These are phyloP conservation scores for Poecilobothrus nobilitatus DNA, from an alignment of 2,888 invertebrate genomes.

Conservation along the genomic window DNA sequence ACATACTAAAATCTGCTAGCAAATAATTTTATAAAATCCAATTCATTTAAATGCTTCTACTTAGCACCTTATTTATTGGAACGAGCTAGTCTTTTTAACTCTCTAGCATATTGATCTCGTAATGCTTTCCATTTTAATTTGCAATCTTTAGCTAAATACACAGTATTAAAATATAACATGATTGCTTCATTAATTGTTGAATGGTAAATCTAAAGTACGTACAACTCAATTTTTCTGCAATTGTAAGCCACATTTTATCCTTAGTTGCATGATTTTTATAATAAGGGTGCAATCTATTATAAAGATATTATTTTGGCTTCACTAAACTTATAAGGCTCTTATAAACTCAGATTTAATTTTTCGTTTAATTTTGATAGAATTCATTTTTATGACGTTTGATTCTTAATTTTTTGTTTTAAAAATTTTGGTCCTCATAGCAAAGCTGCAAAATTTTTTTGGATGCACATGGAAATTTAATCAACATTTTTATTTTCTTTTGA, in stretches of 20 bases:
- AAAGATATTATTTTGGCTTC: constrained; percentile 35
- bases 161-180: too few relatives aligned
- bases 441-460: neutral
- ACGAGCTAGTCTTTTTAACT: constrained; percentile 35
- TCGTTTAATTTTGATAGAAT: too few relatives aligned
- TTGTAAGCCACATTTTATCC: constrained; percentile 36
- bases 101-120: constrained; percentile 40
- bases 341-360: neutral
- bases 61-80: constrained; percentile 32
- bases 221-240: constrained; percentile 35
- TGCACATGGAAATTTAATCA: neutral
- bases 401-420: too few relatives aligned
- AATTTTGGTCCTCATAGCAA: neutral
- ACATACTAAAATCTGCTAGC: constrained; percentile 28
- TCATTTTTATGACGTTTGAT: too few relatives aligned
- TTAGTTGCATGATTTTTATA: constrained; percentile 35
- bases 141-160: constrained; percentile 28
- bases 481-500: too few relatives aligned
- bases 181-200: neutral
- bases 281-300: constrained; percentile 36
- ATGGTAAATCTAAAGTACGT: constrained; percentile 32
- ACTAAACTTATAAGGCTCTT: constrained; percentile 26
- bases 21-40: constrained; percentile 38
- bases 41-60: constrained; percentile 38
- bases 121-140: constrained; percentile 41